Conservation (phyloP, 2,888 invertebrate genomes). For the Acronicta leporina region DNA sequence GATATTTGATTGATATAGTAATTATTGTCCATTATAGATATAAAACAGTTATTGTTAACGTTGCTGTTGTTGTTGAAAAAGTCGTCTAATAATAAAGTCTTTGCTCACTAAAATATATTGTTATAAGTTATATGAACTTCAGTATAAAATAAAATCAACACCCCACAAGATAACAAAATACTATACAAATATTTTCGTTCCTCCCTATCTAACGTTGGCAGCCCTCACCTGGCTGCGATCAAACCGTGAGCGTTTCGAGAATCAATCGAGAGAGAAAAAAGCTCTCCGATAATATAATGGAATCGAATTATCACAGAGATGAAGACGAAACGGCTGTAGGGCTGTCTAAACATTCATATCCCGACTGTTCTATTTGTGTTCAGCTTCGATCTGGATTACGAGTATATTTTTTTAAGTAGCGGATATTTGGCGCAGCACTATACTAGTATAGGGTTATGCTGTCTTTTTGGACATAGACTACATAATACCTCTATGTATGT, state of each 20-base stretch:
- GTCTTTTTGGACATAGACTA: neutral
- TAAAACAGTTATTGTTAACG: too few species aligned
- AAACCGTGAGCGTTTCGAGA: slow-evolving; percentile 63
- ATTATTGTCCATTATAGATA: too few species aligned
- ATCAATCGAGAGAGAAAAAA: slow-evolving; percentile 84
- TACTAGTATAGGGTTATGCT: neutral
- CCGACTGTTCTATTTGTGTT: slow-evolving; percentile 32
- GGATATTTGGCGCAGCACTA: slow-evolving; percentile 22
- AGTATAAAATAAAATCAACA: slow-evolving; percentile 29
- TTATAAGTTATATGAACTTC: neutral
- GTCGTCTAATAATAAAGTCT: neutral
- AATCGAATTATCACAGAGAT: slow-evolving; percentile 87
- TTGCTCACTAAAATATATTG: neutral
- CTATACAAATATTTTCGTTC: slow-evolving; percentile 73
- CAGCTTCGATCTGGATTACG: slow-evolving; percentile 29
- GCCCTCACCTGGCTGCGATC: slow-evolving; percentile 69
- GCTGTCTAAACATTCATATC: slow-evolving; percentile 46
- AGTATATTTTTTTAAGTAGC: slow-evolving; percentile 35
- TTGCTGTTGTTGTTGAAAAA: too few species aligned
- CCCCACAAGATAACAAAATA: slow-evolving; percentile 48
- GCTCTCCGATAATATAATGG: slow-evolving; percentile 80
- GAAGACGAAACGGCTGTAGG: slow-evolving; percentile 73
- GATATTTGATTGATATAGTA: too few species aligned
- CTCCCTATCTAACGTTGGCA: slow-evolving; percentile 44
- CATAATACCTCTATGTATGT: too few species aligned